Conservation (phyloP, 2,113 vertebrate genomes). For the Gallinago paraguaiae region DNA sequence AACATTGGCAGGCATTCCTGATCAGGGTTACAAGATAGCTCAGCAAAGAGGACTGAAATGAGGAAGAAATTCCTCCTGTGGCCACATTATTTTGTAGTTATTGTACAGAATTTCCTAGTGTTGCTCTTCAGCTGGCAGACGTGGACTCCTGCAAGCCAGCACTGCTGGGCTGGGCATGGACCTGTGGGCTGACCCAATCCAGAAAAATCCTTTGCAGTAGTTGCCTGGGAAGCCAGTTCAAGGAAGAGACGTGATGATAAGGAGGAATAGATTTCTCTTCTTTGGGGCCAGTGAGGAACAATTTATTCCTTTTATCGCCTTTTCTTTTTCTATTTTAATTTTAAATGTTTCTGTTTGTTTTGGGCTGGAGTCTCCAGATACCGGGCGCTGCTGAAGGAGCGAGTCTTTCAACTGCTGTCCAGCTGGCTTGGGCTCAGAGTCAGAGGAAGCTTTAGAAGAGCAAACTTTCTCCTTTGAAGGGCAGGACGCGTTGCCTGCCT, state of each 20-base stretch:
- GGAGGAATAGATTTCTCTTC: neutral
- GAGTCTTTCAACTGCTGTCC: constrained; percentile 64
- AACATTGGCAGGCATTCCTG: neutral
- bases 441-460: constrained; percentile 55
- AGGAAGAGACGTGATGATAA: neutral
- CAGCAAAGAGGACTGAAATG: neutral
- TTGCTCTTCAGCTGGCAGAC: neutral
- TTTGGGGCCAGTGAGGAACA: constrained; percentile 2
- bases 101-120: accelerated
- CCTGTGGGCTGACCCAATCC: neutral
- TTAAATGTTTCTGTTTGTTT: constrained; percentile 68
- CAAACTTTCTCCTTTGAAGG: constrained; percentile 16
- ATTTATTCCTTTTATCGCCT: constrained; percentile 64
- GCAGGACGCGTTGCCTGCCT: neutral
- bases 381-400: constrained; percentile 13
- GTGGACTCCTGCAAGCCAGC: accelerated
- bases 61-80: neutral
- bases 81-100: neutral
- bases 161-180: neutral
- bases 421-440: constrained; percentile 49
- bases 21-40: accelerated
- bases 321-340: constrained; percentile 57
- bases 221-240: neutral
- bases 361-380: constrained; percentile 48
- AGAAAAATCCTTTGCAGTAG: neutral